phyloP scores from a whole-genome alignment of 2,888 invertebrate genomes.

The Zeuzera pyrina region DNA sequence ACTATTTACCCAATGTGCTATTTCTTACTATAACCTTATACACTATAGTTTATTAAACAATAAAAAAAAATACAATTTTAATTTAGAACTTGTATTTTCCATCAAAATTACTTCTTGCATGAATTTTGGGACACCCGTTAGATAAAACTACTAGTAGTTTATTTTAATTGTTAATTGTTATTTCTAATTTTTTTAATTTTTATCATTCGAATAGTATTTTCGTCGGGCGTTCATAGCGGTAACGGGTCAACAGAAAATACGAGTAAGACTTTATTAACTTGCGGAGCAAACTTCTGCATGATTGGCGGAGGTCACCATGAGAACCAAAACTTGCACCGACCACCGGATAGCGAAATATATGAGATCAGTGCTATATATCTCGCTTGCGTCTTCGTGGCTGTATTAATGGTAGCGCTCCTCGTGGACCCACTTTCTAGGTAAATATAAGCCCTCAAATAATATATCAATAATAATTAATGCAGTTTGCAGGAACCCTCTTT shows the following conservation, averaged over 20 bases:
- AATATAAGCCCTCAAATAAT: constrained; percentile 17
- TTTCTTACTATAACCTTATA: no score
- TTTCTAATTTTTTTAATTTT: neutral
- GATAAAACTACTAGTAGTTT: no score
- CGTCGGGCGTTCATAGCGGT: constrained; percentile 81
- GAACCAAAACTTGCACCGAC: constrained; percentile 84
- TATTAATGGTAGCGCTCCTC: constrained; percentile 87
- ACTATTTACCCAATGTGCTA: no score
- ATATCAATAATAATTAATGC: neutral
- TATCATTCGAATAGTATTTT: constrained; percentile 72
- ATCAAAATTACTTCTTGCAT: no score
- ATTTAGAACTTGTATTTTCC: no score
- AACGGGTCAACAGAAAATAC: constrained; percentile 49
- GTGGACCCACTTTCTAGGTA: constrained; percentile 93
- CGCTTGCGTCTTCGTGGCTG: constrained; percentile 88
- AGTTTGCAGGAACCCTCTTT: no score
- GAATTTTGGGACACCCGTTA: no score
- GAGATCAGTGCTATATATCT: constrained; percentile 92
- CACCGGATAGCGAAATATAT: constrained; percentile 88
- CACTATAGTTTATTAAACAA: no score
- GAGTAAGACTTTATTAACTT: constrained; percentile 71
- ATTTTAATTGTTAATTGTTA: no score
- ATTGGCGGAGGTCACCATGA: constrained; percentile 75
- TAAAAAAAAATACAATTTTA: no score
- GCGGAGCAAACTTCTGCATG: constrained; percentile 89